Percentiles rank a stretch among this genome's conserved stretches.
Evolutionary conservation across 2,113 vertebrate genomes (phyloP).

Genomic region (Hemichromis elongatus): DNA sequence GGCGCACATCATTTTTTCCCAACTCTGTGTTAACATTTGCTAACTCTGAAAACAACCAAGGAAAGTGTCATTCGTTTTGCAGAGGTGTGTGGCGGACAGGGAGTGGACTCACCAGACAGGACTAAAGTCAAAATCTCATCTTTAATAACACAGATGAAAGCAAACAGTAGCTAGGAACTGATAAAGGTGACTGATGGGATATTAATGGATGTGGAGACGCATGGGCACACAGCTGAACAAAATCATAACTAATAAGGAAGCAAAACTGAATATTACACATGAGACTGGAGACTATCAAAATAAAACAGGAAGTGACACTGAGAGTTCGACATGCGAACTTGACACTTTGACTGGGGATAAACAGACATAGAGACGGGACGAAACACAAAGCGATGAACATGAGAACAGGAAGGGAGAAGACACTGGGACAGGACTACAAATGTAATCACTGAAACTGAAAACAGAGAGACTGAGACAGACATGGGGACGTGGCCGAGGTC

Average conservation of each 20-base stretch:
- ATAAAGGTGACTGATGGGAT: background rate
- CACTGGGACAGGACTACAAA: background rate
- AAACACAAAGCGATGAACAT: background rate
- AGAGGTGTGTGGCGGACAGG: background rate
- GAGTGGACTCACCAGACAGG: background rate
- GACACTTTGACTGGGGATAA: background rate
- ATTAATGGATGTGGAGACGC: background rate
- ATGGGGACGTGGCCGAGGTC: background rate
- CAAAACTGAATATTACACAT: background rate
- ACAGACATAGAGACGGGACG: background rate
- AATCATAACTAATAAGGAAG: background rate
- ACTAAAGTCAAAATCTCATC: background rate
- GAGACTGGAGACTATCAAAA: background rate
- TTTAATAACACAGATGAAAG: background rate
- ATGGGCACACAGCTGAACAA: background rate
- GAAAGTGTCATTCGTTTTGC: background rate
- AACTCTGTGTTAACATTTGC: background rate
- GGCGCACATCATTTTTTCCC: background rate
- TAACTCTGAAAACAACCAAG: background rate
- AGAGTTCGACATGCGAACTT: background rate
- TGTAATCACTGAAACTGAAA: background rate
- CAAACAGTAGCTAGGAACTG: background rate
- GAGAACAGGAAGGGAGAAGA: accelerated
- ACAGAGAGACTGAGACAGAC: background rate
- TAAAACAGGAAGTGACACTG: background rate